Percentiles rank a stretch among this genome's conserved stretches.
These are phyloP conservation scores for Coptodon rendalli DNA, from an alignment of 2,113 vertebrate genomes.

Conservation along the genomic window DNA sequence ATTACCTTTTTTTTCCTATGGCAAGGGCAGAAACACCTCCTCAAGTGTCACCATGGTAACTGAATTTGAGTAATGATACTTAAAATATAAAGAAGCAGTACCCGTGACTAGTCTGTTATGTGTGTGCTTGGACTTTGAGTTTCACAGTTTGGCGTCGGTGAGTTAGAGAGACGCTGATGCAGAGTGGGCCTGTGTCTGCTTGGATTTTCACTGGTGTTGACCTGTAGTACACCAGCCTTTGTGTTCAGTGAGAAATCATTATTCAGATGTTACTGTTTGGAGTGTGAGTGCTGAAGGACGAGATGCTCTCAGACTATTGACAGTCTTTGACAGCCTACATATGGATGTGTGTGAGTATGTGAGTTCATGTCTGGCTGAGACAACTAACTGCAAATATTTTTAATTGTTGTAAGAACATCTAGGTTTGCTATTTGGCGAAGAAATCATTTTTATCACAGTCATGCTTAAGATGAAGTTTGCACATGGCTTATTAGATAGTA, in stretches of 20 bases:
- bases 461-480: background rate
- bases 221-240: background rate
- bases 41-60: constrained; percentile 74
- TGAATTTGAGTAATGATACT: constrained; percentile 69
- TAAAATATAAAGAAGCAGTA: constrained; percentile 56
- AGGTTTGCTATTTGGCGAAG: background rate
- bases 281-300: constrained; percentile 8
- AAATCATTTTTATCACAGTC: background rate
- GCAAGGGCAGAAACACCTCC: constrained; percentile 68
- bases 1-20: constrained; percentile 57
- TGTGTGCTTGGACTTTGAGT: background rate
- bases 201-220: background rate
- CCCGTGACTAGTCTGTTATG: constrained; percentile 2
- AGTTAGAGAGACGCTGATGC: background rate
- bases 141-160: background rate
- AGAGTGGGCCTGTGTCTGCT: background rate
- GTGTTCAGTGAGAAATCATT: constrained; percentile 13
- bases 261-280: constrained; percentile 26
- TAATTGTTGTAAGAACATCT: background rate
- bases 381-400: background rate
- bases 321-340: constrained; percentile 12
- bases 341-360: background rate
- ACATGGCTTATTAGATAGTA: background rate
- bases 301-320: constrained; percentile 13
- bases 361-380: background rate